These are phyloP conservation scores for Neolamprologus falcicula DNA, from an alignment of 2,113 vertebrate genomes.

Conservation along the genomic window DNA sequence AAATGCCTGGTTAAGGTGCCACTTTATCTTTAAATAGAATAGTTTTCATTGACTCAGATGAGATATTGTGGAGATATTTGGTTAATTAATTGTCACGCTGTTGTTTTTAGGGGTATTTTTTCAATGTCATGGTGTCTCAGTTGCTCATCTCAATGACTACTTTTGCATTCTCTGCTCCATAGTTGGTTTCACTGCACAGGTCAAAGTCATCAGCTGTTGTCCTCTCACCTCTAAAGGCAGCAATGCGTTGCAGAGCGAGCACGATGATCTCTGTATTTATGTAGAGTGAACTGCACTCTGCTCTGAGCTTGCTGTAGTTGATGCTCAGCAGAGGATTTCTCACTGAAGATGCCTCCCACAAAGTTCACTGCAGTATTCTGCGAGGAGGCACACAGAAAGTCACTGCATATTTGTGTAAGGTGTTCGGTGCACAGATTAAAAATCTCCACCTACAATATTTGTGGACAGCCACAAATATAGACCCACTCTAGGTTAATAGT, in stretches of 20 bases:
- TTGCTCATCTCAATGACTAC: neutral
- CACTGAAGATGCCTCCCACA: conserved; percentile 30
- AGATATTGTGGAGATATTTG: neutral
- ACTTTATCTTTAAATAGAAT: neutral
- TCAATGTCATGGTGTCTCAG: neutral
- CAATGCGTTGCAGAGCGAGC: neutral
- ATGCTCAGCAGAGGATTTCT: conserved; percentile 27
- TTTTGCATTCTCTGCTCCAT: neutral
- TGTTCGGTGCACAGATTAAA: neutral
- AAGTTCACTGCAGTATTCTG: conserved; percentile 31
- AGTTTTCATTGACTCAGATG: neutral
- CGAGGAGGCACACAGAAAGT: neutral
- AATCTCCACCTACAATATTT: neutral
- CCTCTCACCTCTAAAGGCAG: neutral
- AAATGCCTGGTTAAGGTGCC: neutral
- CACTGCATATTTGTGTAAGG: neutral
- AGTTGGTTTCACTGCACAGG: neutral
- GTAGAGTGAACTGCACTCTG: neutral
- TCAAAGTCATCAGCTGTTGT: conserved; percentile 15
- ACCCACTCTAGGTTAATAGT: neutral
- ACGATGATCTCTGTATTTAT: neutral
- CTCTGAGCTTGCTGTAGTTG: neutral
- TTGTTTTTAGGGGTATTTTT: neutral
- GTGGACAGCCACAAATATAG: neutral
- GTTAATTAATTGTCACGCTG: neutral